Percentiles rank a stretch among this genome's conserved stretches.
Conservation (phyloP, 1,140 invertebrate species). For the Megathymus violae region DNA sequence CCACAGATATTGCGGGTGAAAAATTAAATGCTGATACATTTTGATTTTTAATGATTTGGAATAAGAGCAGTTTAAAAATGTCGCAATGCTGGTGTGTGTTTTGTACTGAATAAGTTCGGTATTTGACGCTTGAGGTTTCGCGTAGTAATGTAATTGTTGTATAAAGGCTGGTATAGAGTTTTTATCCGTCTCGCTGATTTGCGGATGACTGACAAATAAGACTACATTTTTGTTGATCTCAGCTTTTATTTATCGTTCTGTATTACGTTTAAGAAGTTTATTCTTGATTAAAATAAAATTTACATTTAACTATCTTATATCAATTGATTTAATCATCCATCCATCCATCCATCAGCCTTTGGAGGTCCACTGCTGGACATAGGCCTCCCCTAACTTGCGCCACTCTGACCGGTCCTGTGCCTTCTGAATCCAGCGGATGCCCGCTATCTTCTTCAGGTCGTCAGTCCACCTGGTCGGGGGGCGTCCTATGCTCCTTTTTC, state of each 20-base stretch:
- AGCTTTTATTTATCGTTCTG: neutral
- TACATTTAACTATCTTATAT: too few relatives aligned
- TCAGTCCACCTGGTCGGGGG: too few relatives aligned
- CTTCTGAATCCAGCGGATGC: too few relatives aligned
- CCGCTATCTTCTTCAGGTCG: too few relatives aligned
- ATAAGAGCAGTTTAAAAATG: constrained; percentile 15
- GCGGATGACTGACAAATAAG: constrained; percentile 43
- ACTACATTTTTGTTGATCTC: constrained; percentile 9
- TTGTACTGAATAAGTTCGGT: constrained; percentile 49
- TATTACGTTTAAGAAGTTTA: too few relatives aligned
- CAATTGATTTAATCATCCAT: too few relatives aligned
- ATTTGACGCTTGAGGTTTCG: constrained; percentile 77
- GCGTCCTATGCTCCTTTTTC: too few relatives aligned
- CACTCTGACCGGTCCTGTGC: too few relatives aligned
- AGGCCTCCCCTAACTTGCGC: too few relatives aligned
- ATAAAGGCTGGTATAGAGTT: constrained; percentile 52
- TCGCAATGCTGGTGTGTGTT: constrained; percentile 31
- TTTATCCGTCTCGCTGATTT: constrained; percentile 48
- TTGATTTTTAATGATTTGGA: constrained; percentile 6
- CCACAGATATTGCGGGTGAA: neutral
- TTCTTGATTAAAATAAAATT: too few relatives aligned
- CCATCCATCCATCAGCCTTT: too few relatives aligned
- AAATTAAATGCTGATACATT: constrained; percentile 6
- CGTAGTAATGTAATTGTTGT: constrained; percentile 74
- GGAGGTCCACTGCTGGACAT: too few relatives aligned